phyloP scores from a whole-genome alignment of 1,140 invertebrate species.

The Stegodyphus mimosarum region DNA sequence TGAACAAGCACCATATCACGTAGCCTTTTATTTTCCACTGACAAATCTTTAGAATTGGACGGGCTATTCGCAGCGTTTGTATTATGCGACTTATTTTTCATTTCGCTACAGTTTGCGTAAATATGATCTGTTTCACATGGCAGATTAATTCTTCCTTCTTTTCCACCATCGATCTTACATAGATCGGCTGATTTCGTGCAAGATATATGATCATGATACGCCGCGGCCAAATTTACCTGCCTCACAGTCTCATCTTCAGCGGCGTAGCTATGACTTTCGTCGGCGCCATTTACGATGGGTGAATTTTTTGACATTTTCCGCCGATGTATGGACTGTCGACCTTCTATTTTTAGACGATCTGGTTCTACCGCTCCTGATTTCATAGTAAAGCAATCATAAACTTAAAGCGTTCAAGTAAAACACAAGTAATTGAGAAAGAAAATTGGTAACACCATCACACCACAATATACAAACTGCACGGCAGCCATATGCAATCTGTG shows the following conservation, averaged over 20 bases:
- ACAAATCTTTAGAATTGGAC: neutral
- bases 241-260: slow-evolving; percentile 11
- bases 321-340: slow-evolving; percentile 7
- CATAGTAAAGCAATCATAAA: neutral
- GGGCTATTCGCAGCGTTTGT: slow-evolving; percentile 62
- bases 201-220: slow-evolving; percentile 65
- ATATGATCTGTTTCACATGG: slow-evolving; percentile 73
- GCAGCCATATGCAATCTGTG: neutral
- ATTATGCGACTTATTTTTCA: slow-evolving; percentile 66
- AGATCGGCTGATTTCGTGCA: slow-evolving; percentile 64
- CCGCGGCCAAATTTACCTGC: slow-evolving; percentile 65
- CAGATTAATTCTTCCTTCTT: slow-evolving; percentile 38
- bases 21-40: slow-evolving; percentile 64
- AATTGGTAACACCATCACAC: neutral
- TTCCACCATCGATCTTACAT: slow-evolving; percentile 15
- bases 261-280: neutral
- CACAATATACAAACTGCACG: neutral
- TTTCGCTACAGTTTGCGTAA: slow-evolving; percentile 72
- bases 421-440: neutral
- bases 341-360: neutral
- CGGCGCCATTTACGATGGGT: slow-evolving; percentile 28
- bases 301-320: slow-evolving; percentile 40
- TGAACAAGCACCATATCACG: slow-evolving; percentile 78
- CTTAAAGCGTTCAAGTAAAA: neutral
- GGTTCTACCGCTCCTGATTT: neutral